Evolutionary conservation across 2,113 vertebrate genomes (phyloP), one percentile per base, ranked within the genome.

Genomic region (Callipepla californica): DNA sequence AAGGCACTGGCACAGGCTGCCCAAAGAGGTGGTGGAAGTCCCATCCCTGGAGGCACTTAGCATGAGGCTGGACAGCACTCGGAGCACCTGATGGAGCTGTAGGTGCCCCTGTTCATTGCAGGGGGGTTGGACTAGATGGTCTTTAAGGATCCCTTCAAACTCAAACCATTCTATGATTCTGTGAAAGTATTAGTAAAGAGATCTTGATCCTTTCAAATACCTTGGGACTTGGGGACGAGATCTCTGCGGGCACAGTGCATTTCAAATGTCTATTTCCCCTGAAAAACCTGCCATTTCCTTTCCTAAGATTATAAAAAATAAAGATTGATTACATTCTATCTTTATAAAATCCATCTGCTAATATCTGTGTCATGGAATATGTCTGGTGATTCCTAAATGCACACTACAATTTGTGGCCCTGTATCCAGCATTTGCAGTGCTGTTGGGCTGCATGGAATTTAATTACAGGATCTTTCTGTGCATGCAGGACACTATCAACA

Each of bases 401-500:
- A 86, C 1, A 11, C 57, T 93, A 66, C 59, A 97, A 94, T 97
- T 92, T 96, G 90, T 89, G 91, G 92, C 68, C 94, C 47, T 13
- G 8, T 76, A 95, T 68, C 86, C 50, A 92, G 42, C 65, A 92
- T 86, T 73, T 93, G 95, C 93, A 93, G 92, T 74, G 85, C 90
- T 84, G 58, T 65, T 62, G 88, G 85, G 89, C 68, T 94, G 93
- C 73, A 79, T 5, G n/a, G 85, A 44, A 95, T 97, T 95, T 97
- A 95, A 96, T 98, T 96, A 95, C 1, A 11, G 82, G 91, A 59
- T 87, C 66, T 86, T 85, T 96, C 94, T 88, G 89, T 92, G 87
- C 58, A 80, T 28, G 12, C 53, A 91, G 63, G 87, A 92, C 87
- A 65, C 77, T 80, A 92, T 76, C 50, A 93, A 89, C 62, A 85